phyloP scores from a whole-genome alignment of 2,888 invertebrate species.

The Desoria tigrina region DNA sequence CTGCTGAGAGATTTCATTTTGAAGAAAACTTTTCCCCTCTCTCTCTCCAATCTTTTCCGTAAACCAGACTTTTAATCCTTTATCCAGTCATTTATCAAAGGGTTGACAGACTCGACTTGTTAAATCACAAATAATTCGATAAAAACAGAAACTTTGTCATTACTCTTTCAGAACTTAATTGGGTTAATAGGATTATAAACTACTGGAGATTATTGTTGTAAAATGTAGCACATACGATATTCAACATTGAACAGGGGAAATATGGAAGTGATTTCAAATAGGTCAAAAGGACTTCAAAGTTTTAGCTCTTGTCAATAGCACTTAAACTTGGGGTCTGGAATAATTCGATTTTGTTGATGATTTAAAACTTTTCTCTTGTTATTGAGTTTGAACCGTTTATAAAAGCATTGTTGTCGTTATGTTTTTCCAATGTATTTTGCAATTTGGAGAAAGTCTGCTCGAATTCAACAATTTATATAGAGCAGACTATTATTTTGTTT shows the following conservation, averaged over 20 bases:
- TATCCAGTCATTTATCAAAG: constrained; percentile 1
- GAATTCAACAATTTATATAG: no score
- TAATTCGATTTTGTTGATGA: no score
- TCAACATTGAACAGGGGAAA: background rate
- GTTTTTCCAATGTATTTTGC: no score
- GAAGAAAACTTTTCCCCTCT: background rate
- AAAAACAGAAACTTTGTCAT: constrained; percentile 15
- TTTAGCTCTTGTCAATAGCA: no score
- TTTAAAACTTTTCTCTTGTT: no score
- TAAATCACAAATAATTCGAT: constrained; percentile 1
- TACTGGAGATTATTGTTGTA: no score
- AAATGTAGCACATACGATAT: background rate
- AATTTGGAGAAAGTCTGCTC: no score
- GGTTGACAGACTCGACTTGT: background rate
- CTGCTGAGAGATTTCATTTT: constrained; percentile 4
- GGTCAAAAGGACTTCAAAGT: background rate
- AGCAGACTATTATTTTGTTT: no score
- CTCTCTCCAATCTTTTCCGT: background rate
- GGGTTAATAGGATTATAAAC: constrained; percentile 6
- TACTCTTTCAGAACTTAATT: constrained; percentile 9
- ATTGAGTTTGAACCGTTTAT: no score
- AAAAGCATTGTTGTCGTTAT: no score
- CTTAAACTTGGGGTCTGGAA: no score
- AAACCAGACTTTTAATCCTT: background rate
- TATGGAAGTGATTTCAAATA: background rate